Evolutionary conservation across 2,888 invertebrate genomes (phyloP), one percentile per base, ranked within the genome.

Genomic region (Cotesia congregata): DNA sequence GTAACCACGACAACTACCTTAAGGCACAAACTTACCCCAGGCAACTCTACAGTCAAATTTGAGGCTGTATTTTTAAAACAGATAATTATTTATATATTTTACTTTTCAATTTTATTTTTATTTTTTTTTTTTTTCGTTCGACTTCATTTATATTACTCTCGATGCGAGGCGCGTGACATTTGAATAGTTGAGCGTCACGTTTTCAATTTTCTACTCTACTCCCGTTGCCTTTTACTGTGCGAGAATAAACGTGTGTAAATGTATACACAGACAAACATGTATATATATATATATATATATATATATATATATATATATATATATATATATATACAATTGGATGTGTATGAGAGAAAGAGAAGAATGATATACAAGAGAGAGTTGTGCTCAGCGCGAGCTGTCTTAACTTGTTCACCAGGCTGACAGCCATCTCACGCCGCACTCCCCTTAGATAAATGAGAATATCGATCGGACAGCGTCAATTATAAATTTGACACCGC

Each of bases 381-480:
- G 75, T 72, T 76, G 62, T 76, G 81, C 83, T 84, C 50, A 50
- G 83, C 83, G 78, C 79, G 84, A 84, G 82, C 87, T 86, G 86
- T 87, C 86, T 85, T 86, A 85, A 84, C 86, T 85, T 85, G 86
- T 87, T 87, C 85, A 84, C 84, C 80, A 82, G 82, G 84, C 85
- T 86, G 87, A 87, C 86, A 87, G 87, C 85, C 72, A 83, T 86
- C 83, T 84, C 81, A 79, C 83, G 79, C 83, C 82, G 82, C 80
- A 80, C 82, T 85, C 83, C 81, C 85, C 84, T 86, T 86, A 84
- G 85, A 87, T 86, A 87, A 87, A 88, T 88, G 87, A 87, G 87
- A 88, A 87, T 87, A 88, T 88, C 87, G 87, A 88, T 87, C 86
- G 84, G 83, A 83, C 84, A 83, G 83, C 85, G 86, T 85, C 87